Evolutionary conservation across 2,113 vertebrate species (phyloP).

Genomic region (Eclectus roratus): DNA sequence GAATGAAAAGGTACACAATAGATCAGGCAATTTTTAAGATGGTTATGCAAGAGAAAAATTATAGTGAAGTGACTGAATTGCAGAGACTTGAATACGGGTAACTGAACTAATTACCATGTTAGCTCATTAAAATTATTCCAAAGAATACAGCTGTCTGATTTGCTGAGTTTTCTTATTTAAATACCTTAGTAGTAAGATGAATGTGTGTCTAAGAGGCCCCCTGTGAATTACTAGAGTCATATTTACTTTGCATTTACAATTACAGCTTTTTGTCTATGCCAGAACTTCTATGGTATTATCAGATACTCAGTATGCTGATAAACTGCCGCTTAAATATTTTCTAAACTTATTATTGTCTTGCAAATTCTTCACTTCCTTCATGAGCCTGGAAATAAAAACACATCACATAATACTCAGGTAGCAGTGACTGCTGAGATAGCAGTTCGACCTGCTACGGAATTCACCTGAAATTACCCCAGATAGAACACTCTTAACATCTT

Average conservation of each 20-base stretch:
- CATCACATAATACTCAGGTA: not conserved
- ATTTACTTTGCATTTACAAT: constrained; percentile 26
- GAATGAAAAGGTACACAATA: not conserved
- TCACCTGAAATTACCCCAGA: not conserved
- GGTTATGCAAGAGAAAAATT: not conserved
- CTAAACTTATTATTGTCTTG: not conserved
- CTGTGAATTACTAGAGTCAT: not conserved
- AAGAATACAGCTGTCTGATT: not conserved
- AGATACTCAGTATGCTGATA: not conserved
- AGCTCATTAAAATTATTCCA: not conserved
- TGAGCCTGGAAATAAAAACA: not conserved
- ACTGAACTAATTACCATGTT: not conserved
- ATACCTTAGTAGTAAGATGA: not conserved
- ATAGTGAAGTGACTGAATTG: not conserved
- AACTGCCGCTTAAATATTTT: not conserved
- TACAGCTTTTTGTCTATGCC: not conserved
- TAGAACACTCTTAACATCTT: not conserved
- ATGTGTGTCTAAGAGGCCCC: not conserved
- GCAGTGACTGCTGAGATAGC: not conserved
- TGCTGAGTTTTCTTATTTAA: not conserved
- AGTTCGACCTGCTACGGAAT: not conserved
- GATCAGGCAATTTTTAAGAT: not conserved
- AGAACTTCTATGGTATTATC: not conserved
- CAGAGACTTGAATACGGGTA: not conserved
- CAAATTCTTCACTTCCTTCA: not conserved